A percentile compares a stretch with the other conserved stretches of the same genome.
Evolutionary conservation across 2,797 vertebrate genomes (phyloP).

Genomic region (Onychomys leucogaster): DNA sequence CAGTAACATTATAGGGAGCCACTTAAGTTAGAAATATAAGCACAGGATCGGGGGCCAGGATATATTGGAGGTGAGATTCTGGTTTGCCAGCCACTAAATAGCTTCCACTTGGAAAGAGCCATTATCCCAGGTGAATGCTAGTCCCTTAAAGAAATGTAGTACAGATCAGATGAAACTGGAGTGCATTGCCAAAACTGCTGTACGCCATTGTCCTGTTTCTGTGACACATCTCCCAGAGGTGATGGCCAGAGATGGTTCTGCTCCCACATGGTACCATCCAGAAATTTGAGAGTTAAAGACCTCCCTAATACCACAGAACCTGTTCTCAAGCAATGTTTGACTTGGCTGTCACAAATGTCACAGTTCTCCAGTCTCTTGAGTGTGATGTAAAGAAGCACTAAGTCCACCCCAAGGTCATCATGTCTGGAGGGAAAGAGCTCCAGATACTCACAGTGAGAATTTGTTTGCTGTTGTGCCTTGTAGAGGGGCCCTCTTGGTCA

Average conservation of each 20-base stretch:
- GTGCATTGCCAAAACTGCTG: accelerated
- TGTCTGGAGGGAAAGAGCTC: not conserved
- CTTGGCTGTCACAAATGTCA: not conserved
- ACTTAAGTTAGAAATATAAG: not conserved
- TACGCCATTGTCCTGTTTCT: not conserved
- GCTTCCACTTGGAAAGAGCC: not conserved
- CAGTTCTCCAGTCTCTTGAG: not conserved
- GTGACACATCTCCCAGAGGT: not conserved
- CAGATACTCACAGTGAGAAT: not conserved
- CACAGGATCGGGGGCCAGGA: not conserved
- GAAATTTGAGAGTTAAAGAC: not conserved
- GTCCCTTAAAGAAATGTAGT: not conserved
- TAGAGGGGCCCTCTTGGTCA: not conserved
- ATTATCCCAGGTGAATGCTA: not conserved
- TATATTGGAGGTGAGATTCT: not conserved
- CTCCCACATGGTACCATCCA: accelerated
- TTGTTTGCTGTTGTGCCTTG: not conserved
- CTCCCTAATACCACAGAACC: not conserved
- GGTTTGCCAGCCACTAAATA: not conserved
- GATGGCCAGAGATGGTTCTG: not conserved
- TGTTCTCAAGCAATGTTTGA: not conserved
- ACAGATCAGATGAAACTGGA: not conserved
- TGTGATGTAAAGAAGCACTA: not conserved
- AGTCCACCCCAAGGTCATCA: not conserved
- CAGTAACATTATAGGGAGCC: not conserved